Percentiles rank a stretch among this genome's conserved stretches.
phyloP scores from a whole-genome alignment of 2,797 vertebrate species.

The Emys orbicularis region DNA sequence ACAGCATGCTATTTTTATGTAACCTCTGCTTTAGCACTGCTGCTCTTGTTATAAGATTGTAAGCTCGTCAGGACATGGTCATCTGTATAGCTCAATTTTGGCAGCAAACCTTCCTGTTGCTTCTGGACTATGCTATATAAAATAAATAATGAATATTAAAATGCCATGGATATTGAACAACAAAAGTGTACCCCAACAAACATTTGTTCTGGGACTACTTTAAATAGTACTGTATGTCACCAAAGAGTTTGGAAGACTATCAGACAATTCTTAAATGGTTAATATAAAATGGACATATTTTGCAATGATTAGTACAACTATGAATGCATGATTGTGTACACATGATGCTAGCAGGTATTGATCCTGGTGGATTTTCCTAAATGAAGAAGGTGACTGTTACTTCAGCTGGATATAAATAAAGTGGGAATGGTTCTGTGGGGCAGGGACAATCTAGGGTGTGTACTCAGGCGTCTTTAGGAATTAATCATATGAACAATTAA shows the following conservation, averaged over 20 bases:
- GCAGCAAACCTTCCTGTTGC: not conserved
- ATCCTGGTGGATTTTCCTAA: not conserved
- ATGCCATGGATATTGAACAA: not conserved
- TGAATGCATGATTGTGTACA: not conserved
- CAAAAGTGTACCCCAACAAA: not conserved
- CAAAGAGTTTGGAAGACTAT: slow-evolving; percentile 33
- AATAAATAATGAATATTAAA: not conserved
- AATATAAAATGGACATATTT: not conserved
- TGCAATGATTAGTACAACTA: not conserved
- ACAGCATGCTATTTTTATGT: not conserved
- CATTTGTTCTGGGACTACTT: slow-evolving; percentile 20
- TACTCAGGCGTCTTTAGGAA: not conserved
- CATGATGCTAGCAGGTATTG: not conserved
- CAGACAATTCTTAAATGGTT: slow-evolving; percentile 45
- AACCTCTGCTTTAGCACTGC: not conserved
- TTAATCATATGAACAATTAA: not conserved
- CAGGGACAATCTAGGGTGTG: not conserved
- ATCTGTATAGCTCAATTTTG: not conserved
- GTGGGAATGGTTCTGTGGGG: not conserved
- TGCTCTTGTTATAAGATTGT: not conserved
- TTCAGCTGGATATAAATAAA: not conserved
- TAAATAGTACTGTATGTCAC: not conserved
- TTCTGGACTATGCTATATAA: not conserved
- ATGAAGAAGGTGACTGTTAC: not conserved
- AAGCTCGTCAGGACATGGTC: not conserved